phyloP scores from a whole-genome alignment of 2,888 invertebrate genomes.

The Cyclophora punctaria region DNA sequence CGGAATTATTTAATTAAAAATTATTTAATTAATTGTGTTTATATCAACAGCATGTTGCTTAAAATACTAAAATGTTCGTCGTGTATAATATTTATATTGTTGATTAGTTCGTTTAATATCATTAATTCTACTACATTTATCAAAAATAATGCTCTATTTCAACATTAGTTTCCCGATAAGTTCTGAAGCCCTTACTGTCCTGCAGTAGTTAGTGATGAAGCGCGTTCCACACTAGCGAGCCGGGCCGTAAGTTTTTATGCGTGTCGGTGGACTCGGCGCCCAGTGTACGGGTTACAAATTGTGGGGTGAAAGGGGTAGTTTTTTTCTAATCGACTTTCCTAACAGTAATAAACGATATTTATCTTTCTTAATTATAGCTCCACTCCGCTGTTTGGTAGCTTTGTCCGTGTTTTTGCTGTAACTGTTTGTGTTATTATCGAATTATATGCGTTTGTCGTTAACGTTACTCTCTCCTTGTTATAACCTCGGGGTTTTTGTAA shows the following conservation, averaged over 20 bases:
- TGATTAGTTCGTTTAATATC: too few species aligned
- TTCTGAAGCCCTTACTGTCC: slow-evolving; percentile 27
- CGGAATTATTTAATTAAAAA: too few species aligned
- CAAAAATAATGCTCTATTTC: too few species aligned
- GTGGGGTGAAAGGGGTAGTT: slow-evolving; percentile 75
- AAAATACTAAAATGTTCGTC: too few species aligned
- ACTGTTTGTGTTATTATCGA: slow-evolving; percentile 67
- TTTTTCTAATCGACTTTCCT: slow-evolving; percentile 74
- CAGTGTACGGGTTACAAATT: slow-evolving; percentile 76
- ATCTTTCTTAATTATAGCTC: slow-evolving; percentile 75
- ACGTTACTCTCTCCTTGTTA: slow-evolving; percentile 36
- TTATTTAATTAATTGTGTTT: too few species aligned
- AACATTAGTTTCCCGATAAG: background rate
- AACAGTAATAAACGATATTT: slow-evolving; percentile 76
- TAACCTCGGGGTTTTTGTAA: slow-evolving; percentile 23
- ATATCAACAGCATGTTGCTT: too few species aligned
- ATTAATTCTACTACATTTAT: too few species aligned
- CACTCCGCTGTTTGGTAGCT: slow-evolving; percentile 66
- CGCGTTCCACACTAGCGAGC: slow-evolving; percentile 29
- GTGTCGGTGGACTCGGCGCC: slow-evolving; percentile 59
- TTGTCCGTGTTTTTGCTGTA: slow-evolving; percentile 62
- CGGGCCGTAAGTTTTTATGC: slow-evolving; percentile 55
- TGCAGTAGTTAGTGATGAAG: slow-evolving; percentile 21
- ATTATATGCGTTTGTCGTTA: slow-evolving; percentile 64
- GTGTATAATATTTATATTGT: too few species aligned